Conservation (phyloP, 2,113 vertebrate species). For the Spea multiplicata region DNA sequence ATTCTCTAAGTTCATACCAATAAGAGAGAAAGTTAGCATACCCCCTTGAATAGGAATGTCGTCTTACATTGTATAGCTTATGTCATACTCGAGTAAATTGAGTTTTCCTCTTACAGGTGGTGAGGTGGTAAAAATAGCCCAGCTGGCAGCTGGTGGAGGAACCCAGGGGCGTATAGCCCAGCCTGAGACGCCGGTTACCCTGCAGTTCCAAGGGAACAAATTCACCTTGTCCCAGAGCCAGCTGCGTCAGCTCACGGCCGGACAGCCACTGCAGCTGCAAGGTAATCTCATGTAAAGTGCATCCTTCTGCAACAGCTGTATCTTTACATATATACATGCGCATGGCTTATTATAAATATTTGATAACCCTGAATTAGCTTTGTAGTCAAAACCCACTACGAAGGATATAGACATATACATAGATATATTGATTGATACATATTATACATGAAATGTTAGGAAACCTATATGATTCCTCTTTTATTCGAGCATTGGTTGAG, state of each 20-base stretch:
- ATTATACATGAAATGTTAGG: no score
- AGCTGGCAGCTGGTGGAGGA: constrained; percentile 80
- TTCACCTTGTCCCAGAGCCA: constrained; percentile 89
- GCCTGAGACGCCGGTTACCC: constrained; percentile 85
- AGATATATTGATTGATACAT: no score
- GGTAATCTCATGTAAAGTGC: constrained; percentile 61
- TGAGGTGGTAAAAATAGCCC: constrained; percentile 84
- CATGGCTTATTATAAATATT: no score
- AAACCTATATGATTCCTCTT: no score
- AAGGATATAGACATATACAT: no score
- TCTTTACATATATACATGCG: no score
- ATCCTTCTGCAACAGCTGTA: no score
- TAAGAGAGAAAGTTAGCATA: no score
- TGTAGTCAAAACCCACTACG: no score
- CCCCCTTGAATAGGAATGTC: not conserved
- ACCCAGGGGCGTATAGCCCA: constrained; percentile 80
- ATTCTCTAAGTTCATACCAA: not conserved
- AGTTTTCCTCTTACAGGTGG: constrained; percentile 67
- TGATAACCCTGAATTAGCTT: no score
- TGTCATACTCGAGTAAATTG: not conserved
- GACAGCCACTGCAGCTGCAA: constrained; percentile 89
- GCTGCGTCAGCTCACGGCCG: constrained; percentile 87
- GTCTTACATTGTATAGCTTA: not conserved
- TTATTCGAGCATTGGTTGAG: no score
- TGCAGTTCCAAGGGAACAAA: constrained; percentile 93